These are phyloP conservation scores for Calliopsis andreniformis DNA, from an alignment of 1,140 invertebrate species.

Conservation along the genomic window DNA sequence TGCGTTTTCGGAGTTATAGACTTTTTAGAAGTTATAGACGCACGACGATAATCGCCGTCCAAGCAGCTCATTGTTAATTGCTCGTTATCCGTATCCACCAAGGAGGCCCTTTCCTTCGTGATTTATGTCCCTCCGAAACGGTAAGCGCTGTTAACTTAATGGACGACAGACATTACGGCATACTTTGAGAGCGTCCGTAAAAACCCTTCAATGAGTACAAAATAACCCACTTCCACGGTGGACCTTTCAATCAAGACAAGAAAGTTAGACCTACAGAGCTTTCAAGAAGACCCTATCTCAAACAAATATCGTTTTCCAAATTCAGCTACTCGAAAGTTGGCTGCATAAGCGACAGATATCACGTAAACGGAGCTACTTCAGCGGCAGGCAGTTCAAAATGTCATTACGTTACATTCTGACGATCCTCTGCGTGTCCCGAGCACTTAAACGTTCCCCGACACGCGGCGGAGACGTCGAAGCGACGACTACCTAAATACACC, in stretches of 20 bases:
- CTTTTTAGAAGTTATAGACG: constrained; percentile 28
- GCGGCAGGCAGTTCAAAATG: not conserved
- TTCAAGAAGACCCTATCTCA: not conserved
- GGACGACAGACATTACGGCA: constrained; percentile 15
- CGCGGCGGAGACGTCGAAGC: not conserved
- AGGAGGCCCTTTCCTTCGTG: constrained; percentile 9
- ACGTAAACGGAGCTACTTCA: not conserved
- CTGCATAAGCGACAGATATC: not conserved
- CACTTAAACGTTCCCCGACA: constrained; percentile 2
- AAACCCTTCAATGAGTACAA: not conserved
- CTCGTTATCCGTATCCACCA: constrained; percentile 40
- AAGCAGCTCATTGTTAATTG: constrained; percentile 44
- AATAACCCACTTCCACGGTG: constrained; percentile 8
- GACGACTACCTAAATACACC: constrained; percentile 19
- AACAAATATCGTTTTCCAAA: not conserved
- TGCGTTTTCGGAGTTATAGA: constrained; percentile 23
- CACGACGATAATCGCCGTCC: constrained; percentile 22
- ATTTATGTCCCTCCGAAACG: constrained; percentile 41
- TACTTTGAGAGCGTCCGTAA: not conserved
- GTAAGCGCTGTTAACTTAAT: constrained; percentile 28
- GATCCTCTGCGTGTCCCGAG: not conserved
- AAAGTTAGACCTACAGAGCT: too few species aligned
- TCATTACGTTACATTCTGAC: not conserved
- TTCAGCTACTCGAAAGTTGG: not conserved
- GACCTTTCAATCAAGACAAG: too few species aligned